phyloP scores from a whole-genome alignment of 1,140 invertebrate genomes.

The Neuroterus valhalla region DNA sequence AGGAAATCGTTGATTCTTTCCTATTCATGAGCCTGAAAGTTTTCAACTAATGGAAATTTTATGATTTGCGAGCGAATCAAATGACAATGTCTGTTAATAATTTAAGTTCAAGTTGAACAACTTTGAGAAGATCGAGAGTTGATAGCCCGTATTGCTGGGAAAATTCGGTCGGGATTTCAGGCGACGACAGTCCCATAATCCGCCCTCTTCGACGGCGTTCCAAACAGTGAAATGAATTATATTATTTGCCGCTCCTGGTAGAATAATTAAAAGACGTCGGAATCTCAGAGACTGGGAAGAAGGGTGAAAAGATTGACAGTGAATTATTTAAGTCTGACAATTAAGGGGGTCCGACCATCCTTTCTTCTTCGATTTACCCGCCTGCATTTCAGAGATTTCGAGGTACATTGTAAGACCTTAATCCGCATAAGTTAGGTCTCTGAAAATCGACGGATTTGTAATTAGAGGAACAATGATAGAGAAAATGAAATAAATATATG shows the following conservation, averaged over 20 bases:
- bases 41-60: not conserved
- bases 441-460: no score
- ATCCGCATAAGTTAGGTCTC: not conserved
- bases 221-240: constrained; percentile 68
- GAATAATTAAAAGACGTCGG: constrained; percentile 67
- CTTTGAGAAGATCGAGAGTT: not conserved
- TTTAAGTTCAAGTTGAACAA: constrained; percentile 5
- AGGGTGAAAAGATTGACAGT: constrained; percentile 71
- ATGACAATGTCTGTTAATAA: not conserved
- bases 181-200: constrained; percentile 52
- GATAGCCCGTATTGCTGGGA: constrained; percentile 40
- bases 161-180: constrained; percentile 48
- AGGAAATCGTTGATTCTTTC: no score
- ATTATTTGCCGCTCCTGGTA: constrained; percentile 64
- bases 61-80: not conserved
- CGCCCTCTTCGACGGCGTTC: constrained; percentile 53
- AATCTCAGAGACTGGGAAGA: constrained; percentile 52
- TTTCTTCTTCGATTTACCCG: constrained; percentile 7
- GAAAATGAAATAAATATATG: no score
- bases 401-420: constrained; percentile 8
- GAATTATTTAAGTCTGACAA: constrained; percentile 71
- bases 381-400: constrained; percentile 7
- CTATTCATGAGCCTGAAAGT: not conserved
- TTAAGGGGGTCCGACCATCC: constrained; percentile 50
- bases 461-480: no score